phyloP scores from a whole-genome alignment of 1,140 invertebrate genomes.

The Cepaea nemoralis region DNA sequence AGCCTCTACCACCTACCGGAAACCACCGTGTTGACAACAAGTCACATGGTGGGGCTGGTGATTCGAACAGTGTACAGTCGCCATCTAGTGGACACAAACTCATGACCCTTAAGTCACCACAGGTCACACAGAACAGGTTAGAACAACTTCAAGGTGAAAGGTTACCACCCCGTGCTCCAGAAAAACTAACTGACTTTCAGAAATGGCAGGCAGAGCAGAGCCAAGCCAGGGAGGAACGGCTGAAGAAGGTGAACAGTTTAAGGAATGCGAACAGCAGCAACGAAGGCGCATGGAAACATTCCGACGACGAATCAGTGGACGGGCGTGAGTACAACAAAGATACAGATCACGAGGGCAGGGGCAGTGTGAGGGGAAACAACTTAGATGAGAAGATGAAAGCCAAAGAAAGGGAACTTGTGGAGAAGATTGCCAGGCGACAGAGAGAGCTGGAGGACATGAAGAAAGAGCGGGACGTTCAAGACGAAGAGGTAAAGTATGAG shows the following conservation, averaged over 20 bases:
- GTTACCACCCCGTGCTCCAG: neutral
- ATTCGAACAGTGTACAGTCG: neutral
- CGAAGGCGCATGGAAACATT: constrained; percentile 37
- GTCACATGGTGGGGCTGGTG: neutral
- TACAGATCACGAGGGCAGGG: neutral
- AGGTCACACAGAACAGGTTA: neutral
- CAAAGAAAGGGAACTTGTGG: constrained; percentile 53
- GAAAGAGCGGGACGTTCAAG: neutral
- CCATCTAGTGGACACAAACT: neutral
- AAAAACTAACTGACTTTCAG: constrained; percentile 60
- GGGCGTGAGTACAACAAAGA: constrained; percentile 36
- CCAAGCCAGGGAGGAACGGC: constrained; percentile 48
- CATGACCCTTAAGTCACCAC: neutral
- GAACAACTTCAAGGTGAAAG: neutral
- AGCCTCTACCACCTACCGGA: constrained; percentile 7
- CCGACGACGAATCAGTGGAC: constrained; percentile 33
- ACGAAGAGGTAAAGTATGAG: neutral
- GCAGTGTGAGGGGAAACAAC: constrained; percentile 6
- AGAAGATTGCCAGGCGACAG: constrained; percentile 57
- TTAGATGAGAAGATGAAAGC: constrained; percentile 38
- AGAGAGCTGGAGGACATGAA: neutral
- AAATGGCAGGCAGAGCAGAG: constrained; percentile 65
- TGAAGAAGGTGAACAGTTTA: constrained; percentile 35
- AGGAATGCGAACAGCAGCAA: constrained; percentile 3
- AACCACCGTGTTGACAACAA: constrained; percentile 29